These are phyloP conservation scores for Ostrea edulis DNA, from an alignment of 1,140 invertebrate species.

Conservation along the genomic window DNA sequence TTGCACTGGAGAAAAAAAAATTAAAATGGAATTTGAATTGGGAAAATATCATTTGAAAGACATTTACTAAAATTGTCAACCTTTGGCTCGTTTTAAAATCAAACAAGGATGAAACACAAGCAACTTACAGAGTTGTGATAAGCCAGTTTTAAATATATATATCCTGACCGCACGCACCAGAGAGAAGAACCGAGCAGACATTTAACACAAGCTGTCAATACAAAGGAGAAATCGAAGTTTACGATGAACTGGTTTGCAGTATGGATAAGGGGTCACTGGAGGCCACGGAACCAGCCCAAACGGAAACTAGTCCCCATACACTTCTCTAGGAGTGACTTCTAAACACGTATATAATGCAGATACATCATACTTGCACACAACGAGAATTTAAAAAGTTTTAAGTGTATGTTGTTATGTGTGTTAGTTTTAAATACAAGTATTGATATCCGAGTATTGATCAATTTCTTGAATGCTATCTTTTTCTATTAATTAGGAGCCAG, in stretches of 20 bases:
- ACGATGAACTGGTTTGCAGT: background rate
- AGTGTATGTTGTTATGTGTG: too few relatives aligned
- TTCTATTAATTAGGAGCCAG: too few relatives aligned
- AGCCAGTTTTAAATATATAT: background rate
- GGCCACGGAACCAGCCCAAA: background rate
- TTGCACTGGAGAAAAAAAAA: too few relatives aligned
- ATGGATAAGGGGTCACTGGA: background rate
- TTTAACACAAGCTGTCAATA: background rate
- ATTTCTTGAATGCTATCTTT: too few relatives aligned
- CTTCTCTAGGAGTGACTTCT: background rate
- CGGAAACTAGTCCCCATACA: background rate
- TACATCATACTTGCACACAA: too few relatives aligned
- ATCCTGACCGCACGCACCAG: background rate
- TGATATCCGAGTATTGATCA: too few relatives aligned
- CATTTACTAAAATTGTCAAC: too few relatives aligned
- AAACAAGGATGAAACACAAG: background rate
- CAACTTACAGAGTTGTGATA: background rate
- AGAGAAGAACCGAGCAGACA: background rate
- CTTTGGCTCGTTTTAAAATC: too few relatives aligned
- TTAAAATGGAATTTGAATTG: too few relatives aligned
- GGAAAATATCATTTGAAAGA: too few relatives aligned
- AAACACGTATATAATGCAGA: background rate
- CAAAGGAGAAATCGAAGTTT: conserved; percentile 11
- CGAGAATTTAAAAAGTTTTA: too few relatives aligned
- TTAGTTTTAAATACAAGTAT: too few relatives aligned